Percentiles rank a stretch among this genome's conserved stretches.
Conservation (phyloP, 2,888 invertebrate species). For the Caenorhabditis parvicauda region DNA sequence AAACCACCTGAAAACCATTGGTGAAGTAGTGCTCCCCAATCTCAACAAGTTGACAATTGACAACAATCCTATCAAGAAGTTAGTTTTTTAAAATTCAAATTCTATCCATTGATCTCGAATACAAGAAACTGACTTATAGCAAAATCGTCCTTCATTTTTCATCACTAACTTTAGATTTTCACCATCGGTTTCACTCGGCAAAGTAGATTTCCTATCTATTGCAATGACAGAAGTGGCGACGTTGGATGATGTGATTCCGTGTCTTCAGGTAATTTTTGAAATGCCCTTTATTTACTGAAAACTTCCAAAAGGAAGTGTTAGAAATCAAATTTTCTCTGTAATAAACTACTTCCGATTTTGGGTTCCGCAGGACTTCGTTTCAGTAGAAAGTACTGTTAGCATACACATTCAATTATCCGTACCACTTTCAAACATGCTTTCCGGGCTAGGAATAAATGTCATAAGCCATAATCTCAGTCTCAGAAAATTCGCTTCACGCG, state of each 20-base stretch:
- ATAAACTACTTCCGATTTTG: no score
- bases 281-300: no score
- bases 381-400: no score
- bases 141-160: neutral
- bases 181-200: constrained; percentile 10
- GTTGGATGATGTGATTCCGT: constrained; percentile 8
- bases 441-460: no score
- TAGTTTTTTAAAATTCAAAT: neutral
- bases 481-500: no score
- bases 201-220: constrained; percentile 30
- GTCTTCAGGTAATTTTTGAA: neutral
- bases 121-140: neutral
- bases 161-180: constrained; percentile 12
- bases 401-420: no score
- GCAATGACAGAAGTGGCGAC: constrained; percentile 20
- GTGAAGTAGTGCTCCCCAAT: constrained; percentile 33
- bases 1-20: constrained; percentile 25
- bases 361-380: no score
- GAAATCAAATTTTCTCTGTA: no score
- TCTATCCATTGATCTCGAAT: neutral
- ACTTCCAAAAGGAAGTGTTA: no score
- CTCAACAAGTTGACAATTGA: constrained; percentile 28
- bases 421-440: no score
- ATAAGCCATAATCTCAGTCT: no score
- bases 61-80: constrained; percentile 36